Conservation (phyloP, 2,797 vertebrate species). For the Ctenochaetus hawaiiensis region DNA sequence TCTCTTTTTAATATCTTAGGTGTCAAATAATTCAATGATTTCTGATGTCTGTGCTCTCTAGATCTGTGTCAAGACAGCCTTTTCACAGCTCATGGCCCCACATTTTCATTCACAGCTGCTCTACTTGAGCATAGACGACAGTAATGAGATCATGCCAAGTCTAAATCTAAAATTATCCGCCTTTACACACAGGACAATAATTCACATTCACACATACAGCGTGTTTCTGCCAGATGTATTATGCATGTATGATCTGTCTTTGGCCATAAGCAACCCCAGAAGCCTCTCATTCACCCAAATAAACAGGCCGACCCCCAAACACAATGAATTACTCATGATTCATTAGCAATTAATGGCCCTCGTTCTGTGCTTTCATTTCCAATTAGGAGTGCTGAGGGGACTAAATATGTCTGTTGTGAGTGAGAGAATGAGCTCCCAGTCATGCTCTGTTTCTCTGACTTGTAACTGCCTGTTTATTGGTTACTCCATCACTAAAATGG, state of each 20-base stretch:
- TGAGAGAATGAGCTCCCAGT: slow-evolving; percentile 74
- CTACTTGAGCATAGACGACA: slow-evolving; percentile 56
- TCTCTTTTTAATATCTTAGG: slow-evolving; percentile 16
- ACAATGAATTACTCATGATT: slow-evolving; percentile 90
- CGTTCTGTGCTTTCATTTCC: slow-evolving; percentile 85
- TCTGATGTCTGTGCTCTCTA: slow-evolving; percentile 8
- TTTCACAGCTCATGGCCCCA: slow-evolving; percentile 36
- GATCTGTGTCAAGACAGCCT: slow-evolving; percentile 58
- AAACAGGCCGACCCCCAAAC: slow-evolving; percentile 86
- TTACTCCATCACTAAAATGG: slow-evolving; percentile 49
- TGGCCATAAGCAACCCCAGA: slow-evolving; percentile 80
- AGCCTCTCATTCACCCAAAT: slow-evolving; percentile 83
- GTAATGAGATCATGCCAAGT: slow-evolving; percentile 68
- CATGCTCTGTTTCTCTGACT: slow-evolving; percentile 71
- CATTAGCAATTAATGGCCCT: slow-evolving; percentile 88
- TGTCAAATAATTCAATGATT: slow-evolving; percentile 37
- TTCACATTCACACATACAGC: slow-evolving; percentile 76
- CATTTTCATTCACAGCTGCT: slow-evolving; percentile 62
- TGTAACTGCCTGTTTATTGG: slow-evolving; percentile 68
- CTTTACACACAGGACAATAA: slow-evolving; percentile 70
- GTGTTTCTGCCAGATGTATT: slow-evolving; percentile 77
- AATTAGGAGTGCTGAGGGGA: slow-evolving; percentile 83
- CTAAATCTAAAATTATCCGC: slow-evolving; percentile 66
- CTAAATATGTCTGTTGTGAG: slow-evolving; percentile 81
- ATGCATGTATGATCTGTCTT: slow-evolving; percentile 83